A percentile compares a stretch with the other conserved stretches of the same genome.
Conservation (phyloP, 2,888 invertebrate species). For the Drosophila anomalipes region DNA sequence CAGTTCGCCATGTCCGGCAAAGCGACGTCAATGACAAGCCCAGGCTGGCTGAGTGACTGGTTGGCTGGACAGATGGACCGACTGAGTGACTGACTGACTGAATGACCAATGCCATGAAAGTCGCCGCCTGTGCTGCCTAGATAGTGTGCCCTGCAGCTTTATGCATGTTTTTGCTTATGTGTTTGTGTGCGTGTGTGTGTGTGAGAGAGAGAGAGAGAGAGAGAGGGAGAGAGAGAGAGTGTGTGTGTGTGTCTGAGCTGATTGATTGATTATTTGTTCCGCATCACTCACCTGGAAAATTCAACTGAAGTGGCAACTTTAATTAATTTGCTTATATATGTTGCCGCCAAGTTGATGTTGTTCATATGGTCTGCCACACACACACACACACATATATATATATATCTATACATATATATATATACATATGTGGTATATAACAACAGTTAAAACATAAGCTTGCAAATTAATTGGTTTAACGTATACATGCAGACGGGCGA, state of each 20-base stretch:
- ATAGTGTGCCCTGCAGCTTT: slow-evolving; percentile 71
- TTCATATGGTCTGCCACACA: slow-evolving; percentile 37
- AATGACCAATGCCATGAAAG: slow-evolving; percentile 62
- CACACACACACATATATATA: background rate
- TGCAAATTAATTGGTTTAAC: slow-evolving; percentile 61
- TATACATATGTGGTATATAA: slow-evolving; percentile 8
- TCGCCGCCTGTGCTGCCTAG: slow-evolving; percentile 68
- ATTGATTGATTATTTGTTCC: slow-evolving; percentile 85
- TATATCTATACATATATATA: slow-evolving; percentile 4
- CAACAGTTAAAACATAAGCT: slow-evolving; percentile 56
- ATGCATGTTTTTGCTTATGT: slow-evolving; percentile 35
- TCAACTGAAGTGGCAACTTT: slow-evolving; percentile 84
- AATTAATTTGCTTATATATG: slow-evolving; percentile 80
- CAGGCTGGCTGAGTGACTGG: slow-evolving; percentile 61
- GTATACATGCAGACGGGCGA: slow-evolving; percentile 25
- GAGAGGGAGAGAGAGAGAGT: slow-evolving; percentile 17
- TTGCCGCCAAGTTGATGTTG: slow-evolving; percentile 46
- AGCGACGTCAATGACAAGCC: slow-evolving; percentile 76
- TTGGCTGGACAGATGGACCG: slow-evolving; percentile 31
- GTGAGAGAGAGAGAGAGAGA: slow-evolving; percentile 41
- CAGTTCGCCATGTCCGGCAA: slow-evolving; percentile 72
- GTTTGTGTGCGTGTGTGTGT: slow-evolving; percentile 12
- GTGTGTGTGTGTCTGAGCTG: slow-evolving; percentile 67
- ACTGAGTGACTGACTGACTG: slow-evolving; percentile 28
- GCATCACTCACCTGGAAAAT: slow-evolving; percentile 85